Base-by-base conservation (phyloP, 1,140 invertebrate genomes). In the Mercenaria mercenaria region DNA sequence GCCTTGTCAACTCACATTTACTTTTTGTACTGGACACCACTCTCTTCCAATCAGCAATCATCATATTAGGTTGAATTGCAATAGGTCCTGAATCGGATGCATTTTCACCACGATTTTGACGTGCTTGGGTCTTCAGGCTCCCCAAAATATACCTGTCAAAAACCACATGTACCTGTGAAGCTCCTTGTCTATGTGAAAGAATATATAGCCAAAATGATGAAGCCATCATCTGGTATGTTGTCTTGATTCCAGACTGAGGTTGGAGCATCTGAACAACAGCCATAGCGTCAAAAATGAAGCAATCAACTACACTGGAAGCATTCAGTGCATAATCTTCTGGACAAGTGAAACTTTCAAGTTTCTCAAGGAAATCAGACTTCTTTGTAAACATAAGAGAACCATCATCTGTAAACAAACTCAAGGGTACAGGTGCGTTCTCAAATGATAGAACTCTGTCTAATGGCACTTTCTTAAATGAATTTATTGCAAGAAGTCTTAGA, bases 381-480 rank as follows among this genome's bases (percentile, higher is more conserved):
- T 69, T 72, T 11, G 0, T 20, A 50, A 39, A 37, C 0, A 47
- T 18, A 15, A 84, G 47, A 8, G 23, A 47, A 2, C 39, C 82
- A 47, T 72, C 61, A 11, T 72, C 64, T 39, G 39, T 32, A 37
- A 84, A 84, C 41, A 84, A 29, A 69, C 82, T 84, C 41, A 72
- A 23, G 20, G 37, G 82, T 0, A 84, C 82, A 18, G 82, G 2
- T 20, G 11, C n/a, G 29, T 84, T 84, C 50, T 72, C 61, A 84
- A 84, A 84, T 1, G 52, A 69, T 20, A 84, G 6, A 32, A 84
- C 23, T 18, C 29, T 0, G 37, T 84, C 82, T 1, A 13, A 69
- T 20, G 82, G 64, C 10, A 84, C 56, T n/a, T 69, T 69, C 26
- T 84, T 56, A 29, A 1, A 84, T 10, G 64, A 1, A 84, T 84